These are phyloP conservation scores for Eremobia ochroleuca DNA, from an alignment of 2,888 invertebrate genomes.

Conservation along the genomic window DNA sequence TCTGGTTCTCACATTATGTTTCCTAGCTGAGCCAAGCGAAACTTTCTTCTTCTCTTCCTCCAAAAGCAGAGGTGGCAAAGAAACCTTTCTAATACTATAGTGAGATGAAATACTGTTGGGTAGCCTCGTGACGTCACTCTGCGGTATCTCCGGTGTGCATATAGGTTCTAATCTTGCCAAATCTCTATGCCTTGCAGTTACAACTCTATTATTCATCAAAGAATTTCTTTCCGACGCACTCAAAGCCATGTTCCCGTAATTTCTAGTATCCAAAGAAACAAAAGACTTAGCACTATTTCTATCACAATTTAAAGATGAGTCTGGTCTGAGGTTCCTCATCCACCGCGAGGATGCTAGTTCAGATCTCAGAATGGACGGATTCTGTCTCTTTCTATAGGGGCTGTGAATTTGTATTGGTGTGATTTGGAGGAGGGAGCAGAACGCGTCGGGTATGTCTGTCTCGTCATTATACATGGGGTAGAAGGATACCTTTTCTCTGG, in stretches of 20 bases:
- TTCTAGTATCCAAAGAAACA: constrained; percentile 85
- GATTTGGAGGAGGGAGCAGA: constrained; percentile 87
- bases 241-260: constrained; percentile 76
- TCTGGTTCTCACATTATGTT: constrained; percentile 73
- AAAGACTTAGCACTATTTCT: constrained; percentile 89
- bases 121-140: constrained; percentile 75
- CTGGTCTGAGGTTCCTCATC: constrained; percentile 86
- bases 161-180: constrained; percentile 82
- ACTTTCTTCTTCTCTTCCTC: constrained; percentile 86
- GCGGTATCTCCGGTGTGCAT: constrained; percentile 80
- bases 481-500: constrained; percentile 78
- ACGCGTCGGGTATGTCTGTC: constrained; percentile 79
- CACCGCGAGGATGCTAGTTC: constrained; percentile 88
- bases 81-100: constrained; percentile 85
- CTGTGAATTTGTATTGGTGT: constrained; percentile 86
- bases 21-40: constrained; percentile 79
- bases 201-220: constrained; percentile 78
- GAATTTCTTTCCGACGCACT: constrained; percentile 82
- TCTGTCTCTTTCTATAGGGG: constrained; percentile 82
- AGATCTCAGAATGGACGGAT: constrained; percentile 84
- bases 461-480: constrained; percentile 77
- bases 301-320: constrained; percentile 85
- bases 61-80: constrained; percentile 85
- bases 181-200: constrained; percentile 85
- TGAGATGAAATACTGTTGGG: constrained; percentile 74